phyloP scores from a whole-genome alignment of 1,140 invertebrate species.

The Eurosta solidaginis region DNA sequence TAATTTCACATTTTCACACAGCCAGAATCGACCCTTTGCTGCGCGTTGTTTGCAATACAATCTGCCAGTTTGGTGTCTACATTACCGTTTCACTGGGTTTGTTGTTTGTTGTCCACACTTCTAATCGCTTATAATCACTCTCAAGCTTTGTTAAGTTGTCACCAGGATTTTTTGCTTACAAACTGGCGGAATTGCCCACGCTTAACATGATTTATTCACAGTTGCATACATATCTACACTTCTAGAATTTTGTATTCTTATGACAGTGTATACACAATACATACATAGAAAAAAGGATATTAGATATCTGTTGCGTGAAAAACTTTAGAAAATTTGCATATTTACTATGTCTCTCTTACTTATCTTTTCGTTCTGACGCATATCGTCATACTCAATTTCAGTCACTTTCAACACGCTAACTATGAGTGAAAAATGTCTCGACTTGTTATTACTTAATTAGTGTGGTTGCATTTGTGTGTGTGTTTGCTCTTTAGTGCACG shows the following conservation, averaged over 20 bases:
- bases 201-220: neutral
- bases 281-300: too few relatives aligned
- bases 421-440: conserved; percentile 17
- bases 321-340: neutral
- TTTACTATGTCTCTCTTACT: too few relatives aligned
- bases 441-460: conserved; percentile 22
- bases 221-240: too few relatives aligned
- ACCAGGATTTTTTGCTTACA: neutral
- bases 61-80: neutral
- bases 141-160: conserved; percentile 13
- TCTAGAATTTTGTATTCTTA: too few relatives aligned
- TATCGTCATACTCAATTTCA: too few relatives aligned
- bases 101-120: conserved; percentile 2
- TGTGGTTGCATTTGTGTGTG: neutral
- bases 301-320: too few relatives aligned
- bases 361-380: too few relatives aligned
- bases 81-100: neutral
- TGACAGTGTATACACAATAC: too few relatives aligned
- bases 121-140: conserved; percentile 21
- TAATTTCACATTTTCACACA: too few relatives aligned
- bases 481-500: neutral
- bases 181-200: neutral
- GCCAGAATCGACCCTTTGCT: neutral
- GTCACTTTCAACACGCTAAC: neutral
- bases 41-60: neutral